These are phyloP conservation scores for Genyomyrus donnyi DNA, from an alignment of 2,113 vertebrate genomes.

Conservation along the genomic window DNA sequence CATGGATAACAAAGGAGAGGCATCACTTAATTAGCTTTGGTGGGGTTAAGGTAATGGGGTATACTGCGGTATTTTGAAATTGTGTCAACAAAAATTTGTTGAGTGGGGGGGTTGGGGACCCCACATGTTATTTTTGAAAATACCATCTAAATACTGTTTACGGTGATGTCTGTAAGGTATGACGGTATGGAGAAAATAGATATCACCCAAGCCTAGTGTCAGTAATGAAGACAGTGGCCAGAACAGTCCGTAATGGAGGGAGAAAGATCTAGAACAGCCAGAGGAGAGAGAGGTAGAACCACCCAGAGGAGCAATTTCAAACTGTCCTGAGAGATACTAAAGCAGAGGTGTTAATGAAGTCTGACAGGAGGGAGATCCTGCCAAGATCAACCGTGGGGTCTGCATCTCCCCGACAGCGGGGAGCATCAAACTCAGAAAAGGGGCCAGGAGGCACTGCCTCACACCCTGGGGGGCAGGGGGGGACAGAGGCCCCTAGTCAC, in stretches of 20 bases:
- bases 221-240: neutral
- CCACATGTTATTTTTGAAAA: neutral
- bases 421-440: neutral
- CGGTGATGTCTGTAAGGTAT: neutral
- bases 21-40: neutral
- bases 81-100: neutral
- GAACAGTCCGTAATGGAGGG: neutral
- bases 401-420: neutral
- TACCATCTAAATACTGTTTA: neutral
- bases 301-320: neutral
- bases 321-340: neutral
- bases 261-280: conserved; percentile 6
- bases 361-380: neutral
- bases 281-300: neutral
- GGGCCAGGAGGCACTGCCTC: neutral
- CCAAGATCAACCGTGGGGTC: neutral
- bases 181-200: neutral
- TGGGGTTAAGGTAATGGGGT: neutral
- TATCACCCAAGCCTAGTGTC: neutral
- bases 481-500: conserved; percentile 28
- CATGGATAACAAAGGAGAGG: neutral
- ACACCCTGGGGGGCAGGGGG: neutral
- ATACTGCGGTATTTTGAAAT: neutral
- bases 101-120: neutral
- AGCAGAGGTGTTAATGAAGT: neutral